Evolutionary conservation across 2,797 vertebrate genomes (phyloP).

Genomic region (Nyctibius grandis): DNA sequence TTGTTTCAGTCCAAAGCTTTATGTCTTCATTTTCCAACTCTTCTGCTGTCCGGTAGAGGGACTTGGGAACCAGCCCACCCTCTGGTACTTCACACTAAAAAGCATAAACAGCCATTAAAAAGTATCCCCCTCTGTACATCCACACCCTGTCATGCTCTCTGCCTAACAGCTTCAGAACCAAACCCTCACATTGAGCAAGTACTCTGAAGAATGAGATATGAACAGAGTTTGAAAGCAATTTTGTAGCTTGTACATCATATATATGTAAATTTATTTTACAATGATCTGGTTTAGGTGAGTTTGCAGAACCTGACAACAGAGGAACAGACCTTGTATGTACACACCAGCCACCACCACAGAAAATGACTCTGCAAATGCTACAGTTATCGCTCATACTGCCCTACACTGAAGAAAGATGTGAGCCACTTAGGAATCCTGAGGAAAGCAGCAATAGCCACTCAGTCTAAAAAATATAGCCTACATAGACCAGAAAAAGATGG

Average conservation of each 20-base stretch:
- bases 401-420: background rate
- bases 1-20: conserved; percentile 94
- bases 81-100: conserved; percentile 96
- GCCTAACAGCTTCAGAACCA: background rate
- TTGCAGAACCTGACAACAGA: background rate
- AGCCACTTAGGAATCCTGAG: background rate
- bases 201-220: background rate
- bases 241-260: background rate
- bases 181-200: background rate
- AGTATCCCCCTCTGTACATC: background rate
- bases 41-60: conserved; percentile 93
- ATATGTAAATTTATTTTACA: background rate
- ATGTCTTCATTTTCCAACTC: conserved; percentile 94
- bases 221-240: background rate
- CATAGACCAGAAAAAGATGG: background rate
- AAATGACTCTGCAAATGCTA: background rate
- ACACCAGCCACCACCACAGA: background rate
- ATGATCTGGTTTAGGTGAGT: background rate
- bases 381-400: background rate
- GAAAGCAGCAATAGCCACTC: background rate
- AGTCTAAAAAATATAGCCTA: background rate
- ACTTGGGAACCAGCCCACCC: conserved; percentile 95
- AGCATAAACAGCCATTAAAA: background rate
- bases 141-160: background rate
- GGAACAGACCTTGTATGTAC: background rate